Base-by-base conservation (phyloP, 1,140 invertebrate species). In the Glossosoma conforme region DNA sequence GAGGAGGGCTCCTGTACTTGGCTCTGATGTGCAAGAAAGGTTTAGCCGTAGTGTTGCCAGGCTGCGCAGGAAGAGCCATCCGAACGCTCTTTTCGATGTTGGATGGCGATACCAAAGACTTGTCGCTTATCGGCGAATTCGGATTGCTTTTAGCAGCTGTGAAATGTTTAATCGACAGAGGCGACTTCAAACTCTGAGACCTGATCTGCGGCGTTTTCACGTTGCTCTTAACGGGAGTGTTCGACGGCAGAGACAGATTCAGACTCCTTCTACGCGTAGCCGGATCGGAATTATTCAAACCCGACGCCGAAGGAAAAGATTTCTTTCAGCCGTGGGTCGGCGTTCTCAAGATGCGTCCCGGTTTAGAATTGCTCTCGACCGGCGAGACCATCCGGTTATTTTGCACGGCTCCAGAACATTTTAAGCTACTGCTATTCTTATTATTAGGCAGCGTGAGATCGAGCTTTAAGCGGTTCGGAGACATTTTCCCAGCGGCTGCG, bases 21-120 rank as follows among this genome's bases (percentile, higher is more conserved):
- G 81, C 81, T 60, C 81, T 77, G 61, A 85, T 85, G 70, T 85
- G 83, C 45, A 86, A 68, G 65, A 83, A 86, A 65, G 78, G 69
- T 63, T 77, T 73, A 38, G 72, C 70, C 15, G 67, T 48, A 6
- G 64, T 68, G 47, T 53, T 68, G 13, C 66, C 67, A n/a, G n/a
- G n/a, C 59, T 70, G 59, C 64, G 62, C 40, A 13, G 68, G 68
- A 15, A 73, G 55, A 10, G 70, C 71, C 36, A 64, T 58, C 4
- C 69, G 43, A 51, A 72, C 70, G 55, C 66, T 71, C 54, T 69
- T 69, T 42, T 75, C 72, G 25, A 73, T 75, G 55, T 59, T 71
- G 67, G 54, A 74, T 70, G 40, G 74, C 61, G 14, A 62, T 57
- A 44, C 61, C 55, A 33, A 52, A 58, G 13, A 54, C 32, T 2